Conservation (phyloP, 2,797 vertebrate species). For the Alosa sapidissima region DNA sequence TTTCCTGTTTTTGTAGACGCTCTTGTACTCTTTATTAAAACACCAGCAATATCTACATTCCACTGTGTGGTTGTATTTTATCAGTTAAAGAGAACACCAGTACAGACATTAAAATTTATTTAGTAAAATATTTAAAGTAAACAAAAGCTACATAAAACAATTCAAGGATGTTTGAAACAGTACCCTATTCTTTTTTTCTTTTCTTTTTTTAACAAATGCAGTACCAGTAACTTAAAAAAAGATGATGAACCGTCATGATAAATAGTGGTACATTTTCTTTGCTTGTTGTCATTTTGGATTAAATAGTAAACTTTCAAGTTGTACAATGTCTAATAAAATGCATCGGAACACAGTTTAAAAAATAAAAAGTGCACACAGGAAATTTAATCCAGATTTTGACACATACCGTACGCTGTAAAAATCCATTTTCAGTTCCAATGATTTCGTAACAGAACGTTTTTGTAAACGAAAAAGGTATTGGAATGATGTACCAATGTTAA, state of each 20-base stretch:
- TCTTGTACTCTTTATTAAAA: conserved; percentile 48
- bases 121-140: conserved; percentile 85
- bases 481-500: conserved; percentile 74
- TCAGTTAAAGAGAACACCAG: neutral
- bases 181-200: conserved; percentile 55
- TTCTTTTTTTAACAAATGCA: conserved; percentile 65
- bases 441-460: conserved; percentile 67
- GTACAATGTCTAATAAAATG: conserved; percentile 67
- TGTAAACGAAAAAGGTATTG: conserved; percentile 81
- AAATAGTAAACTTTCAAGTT: conserved; percentile 74
- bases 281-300: conserved; percentile 60
- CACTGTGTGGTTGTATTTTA: neutral
- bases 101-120: conserved; percentile 84
- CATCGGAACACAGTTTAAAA: conserved; percentile 67
- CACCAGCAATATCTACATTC: conserved; percentile 39
- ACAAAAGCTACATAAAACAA: conserved; percentile 80
- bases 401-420: conserved; percentile 63
- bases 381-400: conserved; percentile 71
- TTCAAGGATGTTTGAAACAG: conserved; percentile 73
- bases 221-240: conserved; percentile 59
- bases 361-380: conserved; percentile 77
- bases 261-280: conserved; percentile 73
- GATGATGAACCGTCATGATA: conserved; percentile 72
- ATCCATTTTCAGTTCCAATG: conserved; percentile 62
- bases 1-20: conserved; percentile 35